Conservation (phyloP, 1,140 invertebrate species). For the Geopemphigus sp. region DNA sequence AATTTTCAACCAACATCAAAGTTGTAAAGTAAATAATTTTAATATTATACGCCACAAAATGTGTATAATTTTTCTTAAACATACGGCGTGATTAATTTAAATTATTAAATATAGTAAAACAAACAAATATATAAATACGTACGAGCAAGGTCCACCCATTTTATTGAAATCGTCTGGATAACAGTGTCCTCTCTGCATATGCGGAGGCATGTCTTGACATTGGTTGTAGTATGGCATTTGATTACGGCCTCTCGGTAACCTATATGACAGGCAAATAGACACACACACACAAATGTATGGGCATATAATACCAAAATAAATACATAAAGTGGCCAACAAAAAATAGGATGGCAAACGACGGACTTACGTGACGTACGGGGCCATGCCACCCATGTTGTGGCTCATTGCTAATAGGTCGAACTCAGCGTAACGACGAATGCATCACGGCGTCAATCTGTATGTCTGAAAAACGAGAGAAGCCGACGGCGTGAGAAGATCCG, state of each 20-base stretch:
- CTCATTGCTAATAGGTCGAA: slow-evolving; percentile 52
- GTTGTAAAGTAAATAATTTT: too few species aligned
- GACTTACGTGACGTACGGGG: slow-evolving; percentile 56
- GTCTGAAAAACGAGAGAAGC: not conserved
- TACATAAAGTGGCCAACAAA: too few species aligned
- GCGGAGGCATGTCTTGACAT: slow-evolving; percentile 52
- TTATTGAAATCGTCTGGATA: slow-evolving; percentile 54
- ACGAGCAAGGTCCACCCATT: slow-evolving; percentile 50
- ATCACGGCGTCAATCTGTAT: slow-evolving; percentile 4
- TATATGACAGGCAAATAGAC: slow-evolving; percentile 45
- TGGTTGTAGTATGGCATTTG: slow-evolving; percentile 55
- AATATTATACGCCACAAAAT: too few species aligned
- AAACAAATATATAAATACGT: slow-evolving; percentile 1
- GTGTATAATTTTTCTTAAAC: too few species aligned
- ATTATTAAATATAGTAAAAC: too few species aligned
- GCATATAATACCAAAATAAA: not conserved
- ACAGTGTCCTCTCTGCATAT: slow-evolving; percentile 53
- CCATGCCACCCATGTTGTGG: slow-evolving; percentile 59
- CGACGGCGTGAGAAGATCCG: not conserved
- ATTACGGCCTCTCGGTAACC: slow-evolving; percentile 55
- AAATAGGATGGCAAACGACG: not conserved
- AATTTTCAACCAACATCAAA: too few species aligned
- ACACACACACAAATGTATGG: too few species aligned
- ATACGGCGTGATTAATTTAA: too few species aligned
- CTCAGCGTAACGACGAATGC: not conserved